Evolutionary conservation across 2,113 vertebrate genomes (phyloP).

Genomic region (Hystrix brachyura): DNA sequence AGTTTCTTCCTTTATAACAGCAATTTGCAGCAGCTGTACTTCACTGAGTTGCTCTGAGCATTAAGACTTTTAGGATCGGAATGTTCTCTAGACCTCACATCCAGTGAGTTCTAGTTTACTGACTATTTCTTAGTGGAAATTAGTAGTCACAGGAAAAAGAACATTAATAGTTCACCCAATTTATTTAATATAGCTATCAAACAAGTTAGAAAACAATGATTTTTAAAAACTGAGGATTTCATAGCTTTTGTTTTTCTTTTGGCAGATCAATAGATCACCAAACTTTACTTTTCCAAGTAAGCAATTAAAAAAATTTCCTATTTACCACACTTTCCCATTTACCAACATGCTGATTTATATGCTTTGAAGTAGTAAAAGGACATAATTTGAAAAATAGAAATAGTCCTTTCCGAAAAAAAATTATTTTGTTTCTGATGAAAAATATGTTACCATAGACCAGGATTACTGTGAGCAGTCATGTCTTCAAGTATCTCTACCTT

Average conservation of each 20-base stretch:
- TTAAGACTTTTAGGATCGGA: too few relatives aligned
- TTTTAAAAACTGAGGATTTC: background rate
- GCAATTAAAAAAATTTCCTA: background rate
- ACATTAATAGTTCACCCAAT: background rate
- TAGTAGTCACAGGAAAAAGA: background rate
- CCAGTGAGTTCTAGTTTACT: background rate
- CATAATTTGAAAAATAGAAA: slow-evolving; percentile 19
- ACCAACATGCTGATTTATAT: background rate
- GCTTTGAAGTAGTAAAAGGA: background rate
- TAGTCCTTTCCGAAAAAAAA: background rate
- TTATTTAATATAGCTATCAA: background rate
- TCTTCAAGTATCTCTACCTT: background rate
- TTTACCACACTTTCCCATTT: background rate
- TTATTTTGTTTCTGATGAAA: background rate
- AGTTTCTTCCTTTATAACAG: background rate
- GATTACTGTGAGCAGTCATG: background rate
- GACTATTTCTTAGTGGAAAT: background rate
- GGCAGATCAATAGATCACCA: background rate
- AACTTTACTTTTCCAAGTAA: slow-evolving; percentile 15
- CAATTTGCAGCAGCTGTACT: accelerated
- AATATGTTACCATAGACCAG: background rate
- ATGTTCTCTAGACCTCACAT: background rate
- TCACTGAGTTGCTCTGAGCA: background rate
- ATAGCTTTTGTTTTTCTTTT: background rate
- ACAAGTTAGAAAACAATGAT: background rate